Evolutionary conservation across 2,888 invertebrate genomes (phyloP).

Genomic region (Pristionchus entomophagus): DNA sequence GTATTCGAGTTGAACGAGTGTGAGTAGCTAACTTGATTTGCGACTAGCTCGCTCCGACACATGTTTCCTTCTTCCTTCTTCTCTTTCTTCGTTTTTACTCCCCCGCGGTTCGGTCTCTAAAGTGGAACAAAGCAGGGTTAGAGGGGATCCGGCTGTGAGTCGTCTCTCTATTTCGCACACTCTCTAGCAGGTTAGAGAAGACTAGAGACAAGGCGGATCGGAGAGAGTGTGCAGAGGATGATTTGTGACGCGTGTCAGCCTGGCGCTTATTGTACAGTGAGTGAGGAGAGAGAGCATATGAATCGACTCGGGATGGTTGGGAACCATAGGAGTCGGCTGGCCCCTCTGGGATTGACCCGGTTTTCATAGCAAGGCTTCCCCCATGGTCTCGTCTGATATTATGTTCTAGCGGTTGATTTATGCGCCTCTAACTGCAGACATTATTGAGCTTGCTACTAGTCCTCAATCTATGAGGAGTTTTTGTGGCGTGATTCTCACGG

Average conservation of each 20-base stretch:
- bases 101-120: neutral
- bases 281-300: neutral
- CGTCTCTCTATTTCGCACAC: neutral
- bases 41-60: neutral
- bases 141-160: neutral
- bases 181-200: neutral
- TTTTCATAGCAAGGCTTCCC: too few species aligned
- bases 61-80: neutral
- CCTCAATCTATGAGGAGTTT: too few species aligned
- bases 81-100: neutral
- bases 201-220: neutral
- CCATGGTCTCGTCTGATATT: too few species aligned
- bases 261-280: slow-evolving; percentile 14
- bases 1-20: neutral
- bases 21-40: slow-evolving; percentile 2
- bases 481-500: too few species aligned
- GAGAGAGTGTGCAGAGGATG: slow-evolving; percentile 1
- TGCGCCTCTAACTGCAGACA: too few species aligned
- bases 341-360: neutral
- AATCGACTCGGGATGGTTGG: neutral
- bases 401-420: too few species aligned
- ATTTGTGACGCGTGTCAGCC: neutral
- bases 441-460: too few species aligned
- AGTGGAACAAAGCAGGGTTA: slow-evolving; percentile 41
- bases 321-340: neutral